Evolutionary conservation across 2,797 vertebrate genomes (phyloP).

Genomic region (Clarias pachynema): DNA sequence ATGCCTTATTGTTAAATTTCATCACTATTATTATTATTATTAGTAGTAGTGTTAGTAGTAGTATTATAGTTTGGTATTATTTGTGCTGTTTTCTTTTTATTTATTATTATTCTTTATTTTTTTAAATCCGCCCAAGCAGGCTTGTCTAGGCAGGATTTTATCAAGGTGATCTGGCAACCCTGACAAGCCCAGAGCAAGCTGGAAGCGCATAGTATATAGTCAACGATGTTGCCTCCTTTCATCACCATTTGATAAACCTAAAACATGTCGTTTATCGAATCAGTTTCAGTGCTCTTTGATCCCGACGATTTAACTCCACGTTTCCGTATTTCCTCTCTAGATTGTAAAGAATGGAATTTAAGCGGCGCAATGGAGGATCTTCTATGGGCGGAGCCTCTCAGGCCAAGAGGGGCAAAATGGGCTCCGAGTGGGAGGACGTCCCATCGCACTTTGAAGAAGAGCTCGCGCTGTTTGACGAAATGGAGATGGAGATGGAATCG

Average conservation of each 20-base stretch:
- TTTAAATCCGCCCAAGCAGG: no score
- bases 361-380: conserved; percentile 72
- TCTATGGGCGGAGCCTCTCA: conserved; percentile 62
- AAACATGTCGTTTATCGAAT: not conserved
- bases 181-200: not conserved
- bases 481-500: conserved; percentile 79
- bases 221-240: not conserved
- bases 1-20: no score
- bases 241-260: not conserved
- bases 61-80: no score
- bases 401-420: conserved; percentile 72
- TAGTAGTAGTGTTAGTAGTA: no score
- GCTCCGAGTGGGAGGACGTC: conserved; percentile 82
- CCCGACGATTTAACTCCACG: not conserved
- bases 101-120: no score
- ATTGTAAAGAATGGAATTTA: conserved; percentile 77
- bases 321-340: not conserved
- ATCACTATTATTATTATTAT: no score
- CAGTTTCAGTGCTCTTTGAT: not conserved
- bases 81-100: no score
- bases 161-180: no score
- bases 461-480: conserved; percentile 83
- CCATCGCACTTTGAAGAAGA: conserved; percentile 87
- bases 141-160: no score
- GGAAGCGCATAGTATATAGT: no score